These are phyloP conservation scores for Echinops telfairi DNA, from an alignment of 2,113 vertebrate species.

Conservation along the genomic window DNA sequence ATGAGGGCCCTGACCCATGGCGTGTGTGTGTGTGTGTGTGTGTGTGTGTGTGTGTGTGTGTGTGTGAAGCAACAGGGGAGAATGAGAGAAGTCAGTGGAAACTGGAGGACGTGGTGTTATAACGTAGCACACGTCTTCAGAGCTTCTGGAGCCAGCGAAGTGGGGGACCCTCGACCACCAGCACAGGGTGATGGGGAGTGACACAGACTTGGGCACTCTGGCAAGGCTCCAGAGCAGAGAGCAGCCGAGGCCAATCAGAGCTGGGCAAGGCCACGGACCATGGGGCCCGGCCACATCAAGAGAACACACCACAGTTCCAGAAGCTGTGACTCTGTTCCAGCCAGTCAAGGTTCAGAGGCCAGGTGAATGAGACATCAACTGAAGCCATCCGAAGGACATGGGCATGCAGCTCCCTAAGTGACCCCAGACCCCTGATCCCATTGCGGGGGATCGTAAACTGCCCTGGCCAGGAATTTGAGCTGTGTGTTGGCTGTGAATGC, in stretches of 20 bases:
- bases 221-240: neutral
- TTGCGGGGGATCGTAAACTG: neutral
- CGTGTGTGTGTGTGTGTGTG: too few relatives aligned
- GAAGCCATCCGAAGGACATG: neutral
- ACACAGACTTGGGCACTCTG: neutral
- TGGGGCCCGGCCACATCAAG: neutral
- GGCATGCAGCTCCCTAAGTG: neutral
- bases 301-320: neutral
- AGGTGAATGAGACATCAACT: rapidly evolving
- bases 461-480: neutral
- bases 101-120: neutral
- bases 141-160: neutral
- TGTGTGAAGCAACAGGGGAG: neutral
- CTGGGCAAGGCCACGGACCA: neutral
- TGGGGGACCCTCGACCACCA: neutral
- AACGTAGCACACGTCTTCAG: neutral
- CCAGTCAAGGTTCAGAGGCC: neutral
- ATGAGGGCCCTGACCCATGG: neutral
- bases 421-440: neutral
- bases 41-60: too few relatives aligned
- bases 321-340: neutral
- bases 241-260: neutral
- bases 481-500: neutral
- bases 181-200: neutral
- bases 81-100: neutral